A percentile compares a stretch with the other conserved stretches of the same genome.
phyloP scores from a whole-genome alignment of 1,140 invertebrate species.

The Dendroctonus ponderosae region DNA sequence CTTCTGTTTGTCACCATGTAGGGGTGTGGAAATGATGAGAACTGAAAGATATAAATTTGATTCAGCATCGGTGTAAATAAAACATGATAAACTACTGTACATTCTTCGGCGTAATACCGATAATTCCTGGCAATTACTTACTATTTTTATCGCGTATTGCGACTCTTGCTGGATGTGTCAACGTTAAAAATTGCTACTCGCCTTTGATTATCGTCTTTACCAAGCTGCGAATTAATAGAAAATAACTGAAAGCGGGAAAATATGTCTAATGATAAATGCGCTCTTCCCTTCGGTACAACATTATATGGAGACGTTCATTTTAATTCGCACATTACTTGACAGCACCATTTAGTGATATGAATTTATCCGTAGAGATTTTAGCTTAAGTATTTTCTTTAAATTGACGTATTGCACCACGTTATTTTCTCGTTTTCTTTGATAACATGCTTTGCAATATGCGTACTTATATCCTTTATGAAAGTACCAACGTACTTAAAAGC shows the following conservation, averaged over 20 bases:
- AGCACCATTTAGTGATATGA: background rate
- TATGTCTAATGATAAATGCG: conserved; percentile 1
- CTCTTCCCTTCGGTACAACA: background rate
- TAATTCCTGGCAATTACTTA: conserved; percentile 25
- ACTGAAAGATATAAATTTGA: conserved; percentile 27
- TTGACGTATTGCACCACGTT: background rate
- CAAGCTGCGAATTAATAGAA: conserved; percentile 6
- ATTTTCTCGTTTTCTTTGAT: background rate
- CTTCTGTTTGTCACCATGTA: conserved; percentile 13
- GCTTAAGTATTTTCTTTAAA: background rate
- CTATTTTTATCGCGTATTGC: conserved; percentile 10
- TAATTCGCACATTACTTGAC: background rate
- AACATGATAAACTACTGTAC: conserved; percentile 30
- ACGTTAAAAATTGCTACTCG: conserved; percentile 15
- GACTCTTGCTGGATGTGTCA: conserved; percentile 6
- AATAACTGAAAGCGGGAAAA: background rate
- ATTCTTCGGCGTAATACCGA: conserved; percentile 27
- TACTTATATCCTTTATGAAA: too few relatives aligned
- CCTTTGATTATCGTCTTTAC: conserved; percentile 17
- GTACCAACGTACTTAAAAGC: too few relatives aligned
- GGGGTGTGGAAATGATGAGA: conserved; percentile 32
- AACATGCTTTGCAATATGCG: too few relatives aligned
- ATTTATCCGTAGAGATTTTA: background rate
- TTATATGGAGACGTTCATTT: background rate
- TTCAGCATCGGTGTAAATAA: conserved; percentile 27